These are phyloP conservation scores for Petaurus breviceps DNA, from an alignment of 2,113 vertebrate genomes.

Conservation along the genomic window DNA sequence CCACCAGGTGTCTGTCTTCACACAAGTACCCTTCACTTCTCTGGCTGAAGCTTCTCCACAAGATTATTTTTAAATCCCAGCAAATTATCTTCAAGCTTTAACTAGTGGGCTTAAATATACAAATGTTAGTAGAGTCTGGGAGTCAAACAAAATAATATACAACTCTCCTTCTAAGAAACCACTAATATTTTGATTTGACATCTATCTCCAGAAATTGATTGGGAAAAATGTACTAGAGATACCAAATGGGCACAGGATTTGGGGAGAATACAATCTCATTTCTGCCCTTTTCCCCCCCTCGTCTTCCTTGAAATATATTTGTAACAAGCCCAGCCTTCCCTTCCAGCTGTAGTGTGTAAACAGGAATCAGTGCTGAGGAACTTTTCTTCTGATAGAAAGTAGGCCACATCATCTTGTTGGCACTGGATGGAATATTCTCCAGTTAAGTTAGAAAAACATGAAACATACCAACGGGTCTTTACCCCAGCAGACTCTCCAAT, in stretches of 20 bases:
- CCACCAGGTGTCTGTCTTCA: constrained; percentile 68
- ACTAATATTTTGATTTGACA: background rate
- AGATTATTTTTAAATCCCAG: background rate
- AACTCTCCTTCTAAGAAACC: background rate
- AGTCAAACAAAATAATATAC: background rate
- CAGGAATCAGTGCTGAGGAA: constrained; percentile 25
- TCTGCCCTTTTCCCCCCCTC: background rate
- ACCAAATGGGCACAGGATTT: background rate
- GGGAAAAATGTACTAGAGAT: background rate
- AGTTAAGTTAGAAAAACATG: constrained; percentile 9
- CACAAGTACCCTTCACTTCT: constrained; percentile 50
- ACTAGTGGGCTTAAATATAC: background rate
- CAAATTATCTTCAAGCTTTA: background rate
- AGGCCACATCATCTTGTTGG: background rate
- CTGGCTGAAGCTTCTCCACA: accelerated
- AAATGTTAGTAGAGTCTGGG: constrained; percentile 12
- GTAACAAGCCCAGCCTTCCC: constrained; percentile 20
- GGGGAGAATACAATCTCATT: background rate
- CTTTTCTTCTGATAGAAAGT: constrained; percentile 49
- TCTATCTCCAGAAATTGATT: background rate
- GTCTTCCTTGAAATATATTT: constrained; percentile 25
- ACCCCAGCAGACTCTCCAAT: background rate
- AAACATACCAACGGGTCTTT: background rate
- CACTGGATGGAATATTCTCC: constrained; percentile 1
- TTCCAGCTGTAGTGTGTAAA: constrained; percentile 33